Evolutionary conservation across 2,797 vertebrate genomes (phyloP), one percentile per base, ranked within the genome.

Genomic region (Antrozous pallidus): DNA sequence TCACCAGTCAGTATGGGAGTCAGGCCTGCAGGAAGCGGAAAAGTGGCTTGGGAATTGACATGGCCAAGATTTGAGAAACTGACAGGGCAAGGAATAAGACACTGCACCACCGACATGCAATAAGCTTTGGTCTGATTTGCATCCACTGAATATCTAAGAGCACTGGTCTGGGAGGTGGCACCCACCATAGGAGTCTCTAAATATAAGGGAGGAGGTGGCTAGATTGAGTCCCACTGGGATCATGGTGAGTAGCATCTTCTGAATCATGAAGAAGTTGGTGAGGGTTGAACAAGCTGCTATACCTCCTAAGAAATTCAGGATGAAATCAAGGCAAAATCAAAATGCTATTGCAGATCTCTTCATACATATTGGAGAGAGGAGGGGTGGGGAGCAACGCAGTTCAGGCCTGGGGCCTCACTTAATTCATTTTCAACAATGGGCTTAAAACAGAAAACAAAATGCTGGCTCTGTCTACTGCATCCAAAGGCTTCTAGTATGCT

Each of bases 401-500:
- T 75, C 73, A 63, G 24, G 38, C n/a, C 78, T 42, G 24, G 11
- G 20, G 6, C 3, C 12, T 88, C 58, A 40, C 4, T 65, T 69
- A 56, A 74, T 22, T 31, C 14, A 20, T 88, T 74, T 87, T 40
- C n/a, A n/a, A 65, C 45, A 56, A 65, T 49, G 79, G 24, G 5
- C 9, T 88, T 75, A 70, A 88, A 70, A 63, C 40, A 79, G 31
- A 67, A 36, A 38, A 73, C 77, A 79, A 83, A 83, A 42, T 31
- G 2, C 26, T 40, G 26, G 65, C 24, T 73, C 8, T 61, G 22
- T 31, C 4, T 12, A 11, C 47, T 28, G 28, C 33, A 38, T 74
- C 28, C 20, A 36, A 45, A 67, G 28, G 20, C n/a, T 63, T 77
- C 67, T 74, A 61, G 73, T 51, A 54, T 4, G 11, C 12, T 38